A percentile compares a stretch with the other conserved stretches of the same genome.
phyloP scores from a whole-genome alignment of 2,888 invertebrate genomes.

The Branchellion lobata region DNA sequence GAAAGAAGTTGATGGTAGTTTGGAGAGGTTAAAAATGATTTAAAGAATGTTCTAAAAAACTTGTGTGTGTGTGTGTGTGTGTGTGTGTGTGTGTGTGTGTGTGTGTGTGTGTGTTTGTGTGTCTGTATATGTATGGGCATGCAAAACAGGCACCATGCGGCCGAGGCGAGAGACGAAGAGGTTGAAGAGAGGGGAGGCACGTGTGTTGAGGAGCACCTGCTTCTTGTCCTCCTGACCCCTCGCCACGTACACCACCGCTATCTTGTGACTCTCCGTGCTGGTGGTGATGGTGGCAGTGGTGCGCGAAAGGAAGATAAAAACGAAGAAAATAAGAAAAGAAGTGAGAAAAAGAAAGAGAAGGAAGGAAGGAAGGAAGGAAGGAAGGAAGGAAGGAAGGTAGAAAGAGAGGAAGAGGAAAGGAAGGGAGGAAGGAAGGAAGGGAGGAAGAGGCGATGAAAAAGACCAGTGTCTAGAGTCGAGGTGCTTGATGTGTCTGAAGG shows the following conservation, averaged over 20 bases:
- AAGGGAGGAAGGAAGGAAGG: background rate
- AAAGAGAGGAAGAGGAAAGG: background rate
- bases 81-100: no score
- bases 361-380: background rate
- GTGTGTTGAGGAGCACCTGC: slow-evolving; percentile 84
- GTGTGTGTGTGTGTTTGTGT: no score
- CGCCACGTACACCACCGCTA: slow-evolving; percentile 94
- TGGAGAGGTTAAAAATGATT: no score
- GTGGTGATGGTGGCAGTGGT: background rate
- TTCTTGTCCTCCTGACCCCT: slow-evolving; percentile 94
- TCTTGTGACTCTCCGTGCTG: slow-evolving; percentile 65
- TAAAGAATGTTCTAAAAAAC: no score
- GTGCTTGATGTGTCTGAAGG: slow-evolving; percentile 43
- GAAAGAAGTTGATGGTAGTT: no score
- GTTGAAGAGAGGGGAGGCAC: slow-evolving; percentile 90
- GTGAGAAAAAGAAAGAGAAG: background rate
- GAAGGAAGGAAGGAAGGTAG: no score
- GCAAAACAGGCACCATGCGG: slow-evolving; percentile 67
- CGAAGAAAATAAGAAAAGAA: background rate
- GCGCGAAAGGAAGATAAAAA: slow-evolving; percentile 15
- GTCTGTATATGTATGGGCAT: no score
- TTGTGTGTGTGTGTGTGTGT: no score
- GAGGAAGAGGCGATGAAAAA: background rate
- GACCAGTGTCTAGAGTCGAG: slow-evolving; percentile 43
- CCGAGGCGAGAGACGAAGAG: slow-evolving; percentile 70